phyloP scores from a whole-genome alignment of 2,888 invertebrate genomes.

The Abrostola triplasia region DNA sequence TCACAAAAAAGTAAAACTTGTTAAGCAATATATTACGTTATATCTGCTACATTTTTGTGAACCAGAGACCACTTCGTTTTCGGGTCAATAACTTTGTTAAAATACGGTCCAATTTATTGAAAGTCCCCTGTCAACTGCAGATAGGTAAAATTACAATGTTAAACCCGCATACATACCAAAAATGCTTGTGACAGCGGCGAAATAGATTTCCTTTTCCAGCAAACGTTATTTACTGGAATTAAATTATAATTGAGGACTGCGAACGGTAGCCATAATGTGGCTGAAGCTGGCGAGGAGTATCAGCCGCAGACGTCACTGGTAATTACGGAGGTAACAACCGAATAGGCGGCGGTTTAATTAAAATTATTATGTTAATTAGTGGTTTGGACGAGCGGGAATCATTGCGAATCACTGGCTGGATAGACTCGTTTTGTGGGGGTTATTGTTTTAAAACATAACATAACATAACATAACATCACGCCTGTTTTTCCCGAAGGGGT shows the following conservation, averaged over 20 bases:
- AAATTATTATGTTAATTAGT: not conserved
- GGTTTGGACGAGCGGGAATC: not conserved
- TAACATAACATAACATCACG: too few species aligned
- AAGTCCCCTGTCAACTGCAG: slow-evolving; percentile 32
- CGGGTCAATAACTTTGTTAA: slow-evolving; percentile 10
- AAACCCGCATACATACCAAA: slow-evolving; percentile 16
- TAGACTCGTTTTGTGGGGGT: not conserved
- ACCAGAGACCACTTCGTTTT: slow-evolving; percentile 6
- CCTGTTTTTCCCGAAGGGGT: too few species aligned
- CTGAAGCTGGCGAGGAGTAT: not conserved
- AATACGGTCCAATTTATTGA: slow-evolving; percentile 32
- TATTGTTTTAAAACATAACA: too few species aligned
- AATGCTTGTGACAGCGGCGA: slow-evolving; percentile 27
- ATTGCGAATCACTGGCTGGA: not conserved
- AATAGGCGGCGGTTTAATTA: not conserved
- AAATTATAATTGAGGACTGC: not conserved
- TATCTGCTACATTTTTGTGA: too few species aligned
- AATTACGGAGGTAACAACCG: not conserved
- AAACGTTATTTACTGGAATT: slow-evolving; percentile 4
- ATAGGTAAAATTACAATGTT: slow-evolving; percentile 16
- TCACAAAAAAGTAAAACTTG: too few species aligned
- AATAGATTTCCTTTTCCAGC: slow-evolving; percentile 35
- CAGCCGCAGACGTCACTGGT: not conserved
- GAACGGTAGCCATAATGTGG: not conserved
- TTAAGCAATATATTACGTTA: too few species aligned